Evolutionary conservation across 1,140 invertebrate species (phyloP), one percentile per base, ranked within the genome.

Genomic region (Macrosteles quadrilineatus): DNA sequence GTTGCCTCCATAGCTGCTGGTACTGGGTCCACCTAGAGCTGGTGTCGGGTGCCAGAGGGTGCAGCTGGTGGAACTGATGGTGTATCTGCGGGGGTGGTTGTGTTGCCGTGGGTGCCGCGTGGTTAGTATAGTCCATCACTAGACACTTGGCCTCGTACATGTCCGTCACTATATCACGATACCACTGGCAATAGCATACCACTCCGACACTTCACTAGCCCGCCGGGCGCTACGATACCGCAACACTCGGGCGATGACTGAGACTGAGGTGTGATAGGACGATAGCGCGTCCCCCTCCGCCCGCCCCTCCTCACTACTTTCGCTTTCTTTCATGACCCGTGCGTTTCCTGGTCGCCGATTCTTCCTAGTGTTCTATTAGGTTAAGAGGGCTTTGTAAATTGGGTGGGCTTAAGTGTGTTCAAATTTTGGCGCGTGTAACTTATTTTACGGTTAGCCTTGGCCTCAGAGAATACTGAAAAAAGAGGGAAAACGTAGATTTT

Each of bases 1-100:
- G 83, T 73, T 85, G 84, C 40, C 83, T 72, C 83, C 83, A 85
- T 0, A 85, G 78, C 66, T 85, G 84, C 53, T 84, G 84, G 71
- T 85, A 85, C 75, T 84, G 84, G 17, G 77, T 81, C 84, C 84
- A 85, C 31, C 84, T 73, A 3, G 81, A 79, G 68, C 80, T 81
- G 72, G 81, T 82, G 73, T 83, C 83, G 2, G 83, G 80, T 73
- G 83, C 81, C 11, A 83, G 77, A 17, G 82, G 80, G 73, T 84
- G 83, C 19, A 83, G 78, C 73, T 83, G 82, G 73, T 83, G 82
- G 36, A 79, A 78, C 73, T 83, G 82, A 53, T 68, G 81, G 76
- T 63, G 80, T 75, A 62, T 78, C 75, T 71, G 77, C 71, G 63
- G 76, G 66, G 45, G 78, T 53, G 57, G 69, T 65, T 59, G 32